Evolutionary conservation across 2,113 vertebrate genomes (phyloP).

Genomic region (Nematolebias whitei): DNA sequence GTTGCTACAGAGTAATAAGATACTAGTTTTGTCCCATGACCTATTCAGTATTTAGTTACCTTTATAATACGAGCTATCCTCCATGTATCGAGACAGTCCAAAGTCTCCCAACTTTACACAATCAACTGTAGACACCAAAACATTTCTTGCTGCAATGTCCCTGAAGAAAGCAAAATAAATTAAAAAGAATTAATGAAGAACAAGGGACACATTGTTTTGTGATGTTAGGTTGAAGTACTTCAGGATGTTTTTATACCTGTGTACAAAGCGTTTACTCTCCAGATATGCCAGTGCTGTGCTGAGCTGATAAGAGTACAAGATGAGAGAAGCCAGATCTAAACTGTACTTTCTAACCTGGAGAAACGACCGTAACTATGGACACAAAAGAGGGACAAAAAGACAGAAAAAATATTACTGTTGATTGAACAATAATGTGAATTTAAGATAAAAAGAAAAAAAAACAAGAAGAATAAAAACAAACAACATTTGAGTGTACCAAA

Average conservation of each 20-base stretch:
- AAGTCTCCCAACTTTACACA: slow-evolving; percentile 98
- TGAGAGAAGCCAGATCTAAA: slow-evolving; percentile 91
- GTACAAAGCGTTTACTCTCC: slow-evolving; percentile 98
- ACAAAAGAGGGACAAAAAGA: background rate
- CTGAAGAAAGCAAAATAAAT: slow-evolving; percentile 72
- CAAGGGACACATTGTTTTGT: background rate
- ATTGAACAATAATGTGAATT: background rate
- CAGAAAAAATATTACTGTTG: background rate
- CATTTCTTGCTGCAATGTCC: slow-evolving; percentile 98
- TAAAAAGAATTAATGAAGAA: background rate
- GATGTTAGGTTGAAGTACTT: background rate
- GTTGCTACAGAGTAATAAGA: too few species aligned
- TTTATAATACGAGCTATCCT: slow-evolving; percentile 99
- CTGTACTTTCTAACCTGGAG: slow-evolving; percentile 97
- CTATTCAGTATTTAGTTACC: slow-evolving; percentile 80
- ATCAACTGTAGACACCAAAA: slow-evolving; percentile 92
- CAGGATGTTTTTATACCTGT: slow-evolving; percentile 82
- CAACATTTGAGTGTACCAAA: too few species aligned
- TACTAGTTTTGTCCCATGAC: too few species aligned
- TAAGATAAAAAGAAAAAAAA: background rate
- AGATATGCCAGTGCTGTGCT: slow-evolving; percentile 96
- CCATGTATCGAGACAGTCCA: slow-evolving; percentile 97
- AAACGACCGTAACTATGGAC: slow-evolving; percentile 89
- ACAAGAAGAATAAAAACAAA: too few species aligned
- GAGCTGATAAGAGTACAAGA: slow-evolving; percentile 95